Conservation (phyloP, 2,888 invertebrate species). For the Melanargia galathea region DNA sequence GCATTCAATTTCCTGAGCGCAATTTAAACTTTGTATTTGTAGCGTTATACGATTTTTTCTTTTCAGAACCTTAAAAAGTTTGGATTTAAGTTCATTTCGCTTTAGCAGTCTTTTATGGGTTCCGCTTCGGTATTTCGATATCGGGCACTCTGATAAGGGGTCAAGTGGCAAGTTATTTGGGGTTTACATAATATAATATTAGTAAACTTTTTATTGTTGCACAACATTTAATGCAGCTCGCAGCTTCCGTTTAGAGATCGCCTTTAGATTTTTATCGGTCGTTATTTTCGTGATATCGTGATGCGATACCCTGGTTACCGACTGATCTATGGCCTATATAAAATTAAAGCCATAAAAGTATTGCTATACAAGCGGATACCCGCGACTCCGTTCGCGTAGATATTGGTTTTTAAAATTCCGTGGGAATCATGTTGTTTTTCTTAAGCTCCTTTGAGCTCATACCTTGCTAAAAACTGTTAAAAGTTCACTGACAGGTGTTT, state of each 20-base stretch:
- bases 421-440: too few species aligned
- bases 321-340: neutral
- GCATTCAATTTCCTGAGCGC: neutral
- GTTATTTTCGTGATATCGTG: slow-evolving; percentile 7
- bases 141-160: slow-evolving; percentile 35
- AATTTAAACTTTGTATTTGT: neutral
- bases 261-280: slow-evolving; percentile 21
- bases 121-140: slow-evolving; percentile 24
- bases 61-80: neutral
- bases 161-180: slow-evolving; percentile 36
- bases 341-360: too few species aligned
- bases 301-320: neutral
- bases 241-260: slow-evolving; percentile 34
- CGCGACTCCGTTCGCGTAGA: neutral
- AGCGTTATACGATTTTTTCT: neutral
- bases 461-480: too few species aligned
- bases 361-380: too few species aligned
- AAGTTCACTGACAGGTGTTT: too few species aligned
- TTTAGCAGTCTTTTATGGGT: slow-evolving; percentile 4
- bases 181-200: slow-evolving; percentile 36
- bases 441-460: too few species aligned
- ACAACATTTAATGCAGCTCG: slow-evolving; percentile 31
- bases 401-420: neutral
- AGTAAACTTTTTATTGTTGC: slow-evolving; percentile 36
- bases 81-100: slow-evolving; percentile 20